phyloP scores from a whole-genome alignment of 1,140 invertebrate species.

The Dreissena rostriformis region DNA sequence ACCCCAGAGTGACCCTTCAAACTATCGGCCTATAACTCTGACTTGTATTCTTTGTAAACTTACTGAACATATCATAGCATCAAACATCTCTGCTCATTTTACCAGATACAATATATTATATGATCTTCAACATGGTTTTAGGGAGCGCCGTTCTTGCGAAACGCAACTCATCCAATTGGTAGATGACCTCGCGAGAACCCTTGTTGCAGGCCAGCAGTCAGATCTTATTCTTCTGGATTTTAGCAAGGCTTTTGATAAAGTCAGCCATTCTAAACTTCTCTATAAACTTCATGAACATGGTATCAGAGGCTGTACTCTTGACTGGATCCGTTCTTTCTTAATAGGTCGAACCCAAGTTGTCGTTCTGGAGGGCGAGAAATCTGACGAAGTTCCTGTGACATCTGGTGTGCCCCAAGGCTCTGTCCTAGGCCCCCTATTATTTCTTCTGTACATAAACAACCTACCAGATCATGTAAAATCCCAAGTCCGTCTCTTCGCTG shows the following conservation, averaged over 20 bases:
- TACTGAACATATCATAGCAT: constrained; percentile 4
- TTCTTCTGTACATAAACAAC: too few relatives aligned
- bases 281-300: constrained; percentile 4
- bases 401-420: neutral
- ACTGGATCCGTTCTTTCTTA: neutral
- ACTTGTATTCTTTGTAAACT: constrained; percentile 43
- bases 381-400: constrained; percentile 8
- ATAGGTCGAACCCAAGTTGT: constrained; percentile 10
- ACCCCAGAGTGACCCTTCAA: constrained; percentile 10
- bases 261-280: neutral
- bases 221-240: constrained; percentile 14
- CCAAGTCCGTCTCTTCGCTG: too few relatives aligned
- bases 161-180: neutral
- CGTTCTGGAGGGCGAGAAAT: neutral
- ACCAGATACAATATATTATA: constrained; percentile 8
- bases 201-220: neutral
- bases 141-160: constrained; percentile 14
- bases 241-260: constrained; percentile 7
- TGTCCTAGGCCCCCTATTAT: too few relatives aligned
- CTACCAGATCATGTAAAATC: too few relatives aligned
- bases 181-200: neutral
- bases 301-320: neutral
- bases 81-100: neutral
- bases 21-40: constrained; percentile 46
- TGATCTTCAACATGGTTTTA: constrained; percentile 13